Evolutionary conservation across 1,140 invertebrate species (phyloP).

Genomic region (Drosophila biarmipes): DNA sequence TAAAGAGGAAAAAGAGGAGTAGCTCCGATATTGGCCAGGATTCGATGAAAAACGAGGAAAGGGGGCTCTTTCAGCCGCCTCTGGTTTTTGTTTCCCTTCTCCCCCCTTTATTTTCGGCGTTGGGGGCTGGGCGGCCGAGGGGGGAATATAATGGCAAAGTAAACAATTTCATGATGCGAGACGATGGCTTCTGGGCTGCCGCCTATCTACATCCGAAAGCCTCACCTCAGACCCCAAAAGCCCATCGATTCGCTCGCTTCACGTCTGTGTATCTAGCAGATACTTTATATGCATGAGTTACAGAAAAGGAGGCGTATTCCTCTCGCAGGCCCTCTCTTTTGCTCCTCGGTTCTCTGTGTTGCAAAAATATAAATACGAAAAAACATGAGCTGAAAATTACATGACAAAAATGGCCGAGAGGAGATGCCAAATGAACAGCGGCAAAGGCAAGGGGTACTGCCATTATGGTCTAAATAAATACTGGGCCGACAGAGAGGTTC

Average conservation of each 20-base stretch:
- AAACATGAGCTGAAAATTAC: slow-evolving; percentile 20
- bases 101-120: slow-evolving; percentile 9
- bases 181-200: slow-evolving; percentile 53
- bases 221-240: slow-evolving; percentile 28
- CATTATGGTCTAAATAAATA: slow-evolving; percentile 1
- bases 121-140: background rate
- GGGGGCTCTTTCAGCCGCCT: slow-evolving; percentile 15
- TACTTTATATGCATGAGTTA: slow-evolving; percentile 56
- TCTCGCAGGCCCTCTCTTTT: slow-evolving; percentile 4
- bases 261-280: slow-evolving; percentile 51
- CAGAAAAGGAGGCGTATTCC: slow-evolving; percentile 50
- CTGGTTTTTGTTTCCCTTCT: slow-evolving; percentile 12
- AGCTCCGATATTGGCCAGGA: slow-evolving; percentile 32
- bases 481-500: no score
- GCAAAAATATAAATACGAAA: slow-evolving; percentile 37
- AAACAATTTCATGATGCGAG: slow-evolving; percentile 56
- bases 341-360: slow-evolving; percentile 16
- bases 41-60: slow-evolving; percentile 18
- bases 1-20: slow-evolving; percentile 5
- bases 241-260: slow-evolving; percentile 32
- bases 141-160: slow-evolving; percentile 48
- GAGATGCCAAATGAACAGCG: background rate
- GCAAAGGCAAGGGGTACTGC: background rate
- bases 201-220: slow-evolving; percentile 43
- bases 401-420: slow-evolving; percentile 33